These are phyloP conservation scores for Dinothrombium tinctorium DNA, from an alignment of 1,140 invertebrate species.

Conservation along the genomic window DNA sequence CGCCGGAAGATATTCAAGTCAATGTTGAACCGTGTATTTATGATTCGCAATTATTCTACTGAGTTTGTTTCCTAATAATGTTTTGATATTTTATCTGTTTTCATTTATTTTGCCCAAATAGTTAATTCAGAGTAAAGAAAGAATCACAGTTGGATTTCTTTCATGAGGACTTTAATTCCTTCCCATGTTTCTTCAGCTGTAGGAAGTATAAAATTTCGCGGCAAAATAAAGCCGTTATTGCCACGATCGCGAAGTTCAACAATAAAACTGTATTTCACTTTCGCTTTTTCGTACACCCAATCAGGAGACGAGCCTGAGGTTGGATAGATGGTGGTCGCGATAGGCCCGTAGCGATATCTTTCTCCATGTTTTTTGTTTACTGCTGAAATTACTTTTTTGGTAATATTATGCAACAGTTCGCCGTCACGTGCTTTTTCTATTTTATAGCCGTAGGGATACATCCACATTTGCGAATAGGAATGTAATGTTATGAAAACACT, in stretches of 20 bases:
- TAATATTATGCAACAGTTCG: constrained; percentile 3
- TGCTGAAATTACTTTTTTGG: not conserved
- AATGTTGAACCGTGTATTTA: no score
- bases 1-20: no score
- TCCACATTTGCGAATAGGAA: constrained; percentile 17
- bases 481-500: no score
- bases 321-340: constrained; percentile 15
- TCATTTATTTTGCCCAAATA: no score
- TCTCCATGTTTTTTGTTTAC: constrained; percentile 8
- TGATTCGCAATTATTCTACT: no score
- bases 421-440: constrained; percentile 22
- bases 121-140: no score
- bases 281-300: constrained; percentile 15
- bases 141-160: not conserved
- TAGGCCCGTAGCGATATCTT: constrained; percentile 9
- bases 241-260: constrained; percentile 23
- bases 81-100: no score
- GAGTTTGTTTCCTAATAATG: no score
- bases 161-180: constrained; percentile 19
- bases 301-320: constrained; percentile 13
- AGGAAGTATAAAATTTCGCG: constrained; percentile 13
- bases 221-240: constrained; percentile 27
- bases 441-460: constrained; percentile 51
- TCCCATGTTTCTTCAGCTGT: constrained; percentile 23
- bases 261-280: constrained; percentile 22